Conservation (phyloP, 2,113 vertebrate species). For the Caracal caracal region DNA sequence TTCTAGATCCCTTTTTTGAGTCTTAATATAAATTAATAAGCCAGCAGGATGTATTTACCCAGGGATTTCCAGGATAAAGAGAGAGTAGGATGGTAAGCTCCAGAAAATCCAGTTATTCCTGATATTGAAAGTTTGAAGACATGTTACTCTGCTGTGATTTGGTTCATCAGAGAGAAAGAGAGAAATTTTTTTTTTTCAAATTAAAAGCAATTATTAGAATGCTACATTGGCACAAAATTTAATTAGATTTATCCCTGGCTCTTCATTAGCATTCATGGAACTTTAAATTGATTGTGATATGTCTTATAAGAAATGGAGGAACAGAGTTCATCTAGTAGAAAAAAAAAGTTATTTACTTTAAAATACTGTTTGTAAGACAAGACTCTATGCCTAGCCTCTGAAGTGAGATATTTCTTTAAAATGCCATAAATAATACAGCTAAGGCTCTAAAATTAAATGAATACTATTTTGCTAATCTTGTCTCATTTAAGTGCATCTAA, state of each 20-base stretch:
- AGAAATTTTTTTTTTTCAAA: neutral
- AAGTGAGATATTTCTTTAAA: neutral
- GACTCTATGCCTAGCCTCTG: neutral
- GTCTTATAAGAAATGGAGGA: neutral
- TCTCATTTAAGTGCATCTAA: neutral
- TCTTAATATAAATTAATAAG: neutral
- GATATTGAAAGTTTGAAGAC: neutral
- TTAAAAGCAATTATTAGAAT: conserved; percentile 62
- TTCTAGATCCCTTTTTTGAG: neutral
- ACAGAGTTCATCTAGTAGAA: neutral
- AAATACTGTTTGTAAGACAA: neutral
- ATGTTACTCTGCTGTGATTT: neutral
- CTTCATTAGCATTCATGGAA: conserved; percentile 55
- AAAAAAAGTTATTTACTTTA: neutral
- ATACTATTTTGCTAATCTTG: neutral
- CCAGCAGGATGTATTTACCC: neutral
- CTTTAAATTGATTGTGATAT: conserved; percentile 44
- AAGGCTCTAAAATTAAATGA: neutral
- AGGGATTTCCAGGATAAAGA: neutral
- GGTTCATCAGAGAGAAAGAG: neutral
- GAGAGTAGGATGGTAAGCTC: neutral
- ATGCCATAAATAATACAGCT: neutral
- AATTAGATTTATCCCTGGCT: conserved; percentile 57
- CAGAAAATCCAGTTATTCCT: neutral
- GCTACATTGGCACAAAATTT: conserved; percentile 47